Evolutionary conservation across 2,113 vertebrate species (phyloP).

Genomic region (Nipponia nippon): DNA sequence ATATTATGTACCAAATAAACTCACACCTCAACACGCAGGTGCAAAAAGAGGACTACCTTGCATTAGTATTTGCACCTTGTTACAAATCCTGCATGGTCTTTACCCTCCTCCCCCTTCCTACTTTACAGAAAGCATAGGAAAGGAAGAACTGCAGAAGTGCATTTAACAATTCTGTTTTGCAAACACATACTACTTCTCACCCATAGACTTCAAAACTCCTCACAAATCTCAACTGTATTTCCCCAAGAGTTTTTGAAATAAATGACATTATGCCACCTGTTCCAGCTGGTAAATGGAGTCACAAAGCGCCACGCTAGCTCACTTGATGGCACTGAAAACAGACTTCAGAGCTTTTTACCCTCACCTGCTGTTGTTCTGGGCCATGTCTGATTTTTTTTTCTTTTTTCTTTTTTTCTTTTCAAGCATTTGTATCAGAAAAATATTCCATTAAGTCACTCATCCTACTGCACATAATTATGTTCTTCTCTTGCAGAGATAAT

Average conservation of each 20-base stretch:
- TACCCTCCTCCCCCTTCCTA: background rate
- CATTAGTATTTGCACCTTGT: background rate
- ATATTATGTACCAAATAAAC: background rate
- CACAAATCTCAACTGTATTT: background rate
- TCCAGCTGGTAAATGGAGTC: background rate
- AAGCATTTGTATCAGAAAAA: background rate
- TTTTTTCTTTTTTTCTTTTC: background rate
- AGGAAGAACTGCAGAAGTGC: background rate
- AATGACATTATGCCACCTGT: background rate
- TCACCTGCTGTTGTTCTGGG: background rate
- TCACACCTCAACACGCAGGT: background rate
- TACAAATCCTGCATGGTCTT: fast-evolving
- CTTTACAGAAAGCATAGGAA: background rate
- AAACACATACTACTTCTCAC: background rate
- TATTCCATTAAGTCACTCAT: background rate
- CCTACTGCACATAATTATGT: background rate
- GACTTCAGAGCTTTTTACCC: background rate
- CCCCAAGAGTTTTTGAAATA: background rate
- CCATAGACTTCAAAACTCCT: background rate
- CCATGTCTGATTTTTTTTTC: background rate
- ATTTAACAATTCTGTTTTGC: background rate
- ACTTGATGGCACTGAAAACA: background rate
- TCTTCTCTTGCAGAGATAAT: background rate
- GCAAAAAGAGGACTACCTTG: background rate
- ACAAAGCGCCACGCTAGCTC: background rate